Conservation (phyloP, 2,113 vertebrate species). For the Formicarius rufipectus region DNA sequence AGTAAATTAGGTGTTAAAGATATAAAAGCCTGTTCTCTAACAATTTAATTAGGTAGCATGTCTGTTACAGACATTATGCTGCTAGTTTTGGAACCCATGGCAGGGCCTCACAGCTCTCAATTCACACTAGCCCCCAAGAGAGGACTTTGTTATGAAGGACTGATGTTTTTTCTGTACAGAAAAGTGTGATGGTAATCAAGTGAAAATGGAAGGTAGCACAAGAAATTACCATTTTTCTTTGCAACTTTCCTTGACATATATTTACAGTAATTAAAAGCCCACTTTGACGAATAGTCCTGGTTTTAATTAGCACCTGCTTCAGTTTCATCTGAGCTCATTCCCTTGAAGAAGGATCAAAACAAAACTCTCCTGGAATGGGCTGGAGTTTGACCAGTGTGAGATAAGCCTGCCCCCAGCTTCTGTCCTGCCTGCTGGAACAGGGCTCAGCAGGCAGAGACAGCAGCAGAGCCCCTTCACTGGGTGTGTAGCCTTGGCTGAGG, state of each 20-base stretch:
- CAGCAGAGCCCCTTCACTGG: background rate
- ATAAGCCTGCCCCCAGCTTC: background rate
- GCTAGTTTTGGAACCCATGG: conserved; percentile 70
- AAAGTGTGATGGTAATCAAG: conserved; percentile 65
- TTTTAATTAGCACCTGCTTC: conserved; percentile 69
- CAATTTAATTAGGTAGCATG: conserved; percentile 75
- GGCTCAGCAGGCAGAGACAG: background rate
- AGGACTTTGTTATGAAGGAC: conserved; percentile 64
- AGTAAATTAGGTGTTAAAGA: conserved; percentile 80
- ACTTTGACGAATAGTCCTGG: conserved; percentile 11
- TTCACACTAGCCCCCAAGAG: conserved; percentile 51
- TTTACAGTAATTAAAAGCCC: conserved; percentile 61
- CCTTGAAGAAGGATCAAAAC: conserved; percentile 14
- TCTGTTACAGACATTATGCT: conserved; percentile 76
- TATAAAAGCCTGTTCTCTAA: conserved; percentile 74
- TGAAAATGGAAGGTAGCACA: conserved; percentile 66
- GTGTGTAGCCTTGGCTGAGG: background rate
- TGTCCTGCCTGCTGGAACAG: background rate
- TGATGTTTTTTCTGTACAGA: conserved; percentile 56
- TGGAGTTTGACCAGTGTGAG: background rate
- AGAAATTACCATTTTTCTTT: conserved; percentile 57
- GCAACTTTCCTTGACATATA: conserved; percentile 55
- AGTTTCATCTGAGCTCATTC: conserved; percentile 55
- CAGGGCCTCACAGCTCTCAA: conserved; percentile 66
- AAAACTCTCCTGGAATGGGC: background rate